Evolutionary conservation across 1,140 invertebrate genomes (phyloP), one percentile per base, ranked within the genome.

Genomic region (Steinernema feltiae): DNA sequence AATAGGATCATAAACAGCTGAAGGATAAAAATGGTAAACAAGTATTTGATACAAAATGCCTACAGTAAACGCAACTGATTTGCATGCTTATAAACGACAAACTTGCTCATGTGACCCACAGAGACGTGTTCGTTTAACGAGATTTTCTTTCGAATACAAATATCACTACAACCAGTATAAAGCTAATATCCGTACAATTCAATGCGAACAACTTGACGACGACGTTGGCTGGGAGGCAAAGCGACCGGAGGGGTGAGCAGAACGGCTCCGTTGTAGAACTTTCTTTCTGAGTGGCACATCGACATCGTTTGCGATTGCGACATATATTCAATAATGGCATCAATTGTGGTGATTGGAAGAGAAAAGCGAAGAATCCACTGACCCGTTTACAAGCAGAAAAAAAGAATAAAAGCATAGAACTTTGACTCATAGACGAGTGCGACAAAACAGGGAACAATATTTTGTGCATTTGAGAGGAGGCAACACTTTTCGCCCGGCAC

Each of bases 141-240:
- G 12, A 7, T 41, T 27, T 63, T 63, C 15, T 63, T 15, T 63
- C 24, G 53, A 27, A 17, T 63, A 15, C 53, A 17, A 63, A 63
- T 12, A 63, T 63, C 12, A 63, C 53, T 63, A 63, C 53, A 63
- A 63, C 53, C 53, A 63, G 53, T 63, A 63, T 63, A 63, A 63
- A 63, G 53, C 53, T 63, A 63, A 63, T 63, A 63, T 63, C 53
- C 53, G 53, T 63, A 63, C 53, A 63, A 27, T 63, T 63, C 15
- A 63, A 63, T 63, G 53, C 53, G 53, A 63, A 63, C 35, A 41
- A 41, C 7, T 41, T 41, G 7, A 21, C n/a, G 53, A 63, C 53
- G 53, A 63, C 53, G 53, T 63, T 15, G 53, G 18, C 18, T 7
- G 18, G 35, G 18, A 27, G 53, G 53, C 24, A 7, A 41, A 41